Evolutionary conservation across 2,888 invertebrate species (phyloP).

Genomic region (Folsomia candida): DNA sequence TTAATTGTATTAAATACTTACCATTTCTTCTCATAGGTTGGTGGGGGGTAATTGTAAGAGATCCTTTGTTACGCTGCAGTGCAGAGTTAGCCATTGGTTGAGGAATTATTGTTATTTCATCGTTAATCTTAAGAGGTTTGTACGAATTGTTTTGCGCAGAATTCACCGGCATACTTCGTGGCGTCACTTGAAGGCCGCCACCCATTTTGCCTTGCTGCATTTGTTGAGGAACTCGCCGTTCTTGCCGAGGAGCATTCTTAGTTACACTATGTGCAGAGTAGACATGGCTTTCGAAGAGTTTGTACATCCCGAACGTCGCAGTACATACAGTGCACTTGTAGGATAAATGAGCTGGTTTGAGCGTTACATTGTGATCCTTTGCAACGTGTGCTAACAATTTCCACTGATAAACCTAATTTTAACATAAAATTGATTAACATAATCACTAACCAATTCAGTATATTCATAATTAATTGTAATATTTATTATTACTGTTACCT

Average conservation of each 20-base stretch:
- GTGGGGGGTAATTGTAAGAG: constrained; percentile 50
- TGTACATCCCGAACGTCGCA: constrained; percentile 92
- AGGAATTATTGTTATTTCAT: constrained; percentile 85
- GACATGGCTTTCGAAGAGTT: constrained; percentile 89
- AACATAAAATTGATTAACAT: constrained; percentile 35
- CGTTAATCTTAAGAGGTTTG: constrained; percentile 81
- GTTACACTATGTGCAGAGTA: constrained; percentile 90
- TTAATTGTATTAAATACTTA: constrained; percentile 20
- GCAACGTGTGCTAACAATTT: constrained; percentile 88
- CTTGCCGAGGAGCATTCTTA: constrained; percentile 60
- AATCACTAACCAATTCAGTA: constrained; percentile 8
- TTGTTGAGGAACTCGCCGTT: constrained; percentile 40
- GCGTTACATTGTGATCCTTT: constrained; percentile 83
- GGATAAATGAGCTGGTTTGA: constrained; percentile 88
- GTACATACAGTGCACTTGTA: constrained; percentile 95
- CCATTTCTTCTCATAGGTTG: constrained; percentile 30
- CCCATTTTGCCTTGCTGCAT: constrained; percentile 53
- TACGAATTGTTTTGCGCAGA: constrained; percentile 52
- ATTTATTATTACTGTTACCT: constrained; percentile 62
- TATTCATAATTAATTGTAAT: not conserved
- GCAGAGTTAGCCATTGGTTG: constrained; percentile 63
- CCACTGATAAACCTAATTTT: constrained; percentile 86
- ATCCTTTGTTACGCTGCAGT: constrained; percentile 46
- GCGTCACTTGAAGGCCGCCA: constrained; percentile 48
- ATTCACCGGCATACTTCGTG: constrained; percentile 29